Evolutionary conservation across 2,113 vertebrate genomes (phyloP), one percentile per base, ranked within the genome.

Genomic region (Sisor rabdophorus): DNA sequence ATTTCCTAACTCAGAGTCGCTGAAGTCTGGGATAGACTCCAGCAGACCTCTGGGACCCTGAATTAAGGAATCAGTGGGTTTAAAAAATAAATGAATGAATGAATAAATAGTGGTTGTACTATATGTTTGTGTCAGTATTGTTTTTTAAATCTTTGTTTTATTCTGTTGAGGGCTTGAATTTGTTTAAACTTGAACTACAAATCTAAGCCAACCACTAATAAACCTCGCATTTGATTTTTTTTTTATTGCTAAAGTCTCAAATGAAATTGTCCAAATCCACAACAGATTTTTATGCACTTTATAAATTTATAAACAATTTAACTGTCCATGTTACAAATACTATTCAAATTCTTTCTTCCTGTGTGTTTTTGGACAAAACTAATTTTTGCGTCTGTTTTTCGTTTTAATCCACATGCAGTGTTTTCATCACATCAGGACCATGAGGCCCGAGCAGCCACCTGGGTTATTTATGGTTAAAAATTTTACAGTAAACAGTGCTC

Each of bases 401-500:
- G 12, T 65, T 67, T 67, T 48, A n/a, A 26, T 67, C 24, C 13
- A 67, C 64, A 16, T 1, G 4, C 64, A 9, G 40, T 48, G 48
- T 67, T 67, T 67, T 67, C 40, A 44, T 67, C 40, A 48, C 64
- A 10, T 22, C 9, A 24, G n/a, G 20, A 65, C 32, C 32, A 44
- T 12, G 11, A 65, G 13, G 11, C 20, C 20, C n/a, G 22, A 12
- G n/a, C 15, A 10, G 36, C 20, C 63, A 22, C 16, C 4, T 30
- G 24, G 4, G 47, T 52, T 69, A 19, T 50, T 20, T 30, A 20
- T 17, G 24, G 22, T 28, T 69, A 19, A 68, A 69, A 11, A 30
- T 69, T 52, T 52, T 52, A 69, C 65, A 52, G 47, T 69, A 52
- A 48, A 52, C 65, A 69, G 47, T 56, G 12, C 69, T 44, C 30